A percentile compares a stretch with the other conserved stretches of the same genome.
Conservation (phyloP, 2,797 vertebrate species). For the Garrulus glandarius region DNA sequence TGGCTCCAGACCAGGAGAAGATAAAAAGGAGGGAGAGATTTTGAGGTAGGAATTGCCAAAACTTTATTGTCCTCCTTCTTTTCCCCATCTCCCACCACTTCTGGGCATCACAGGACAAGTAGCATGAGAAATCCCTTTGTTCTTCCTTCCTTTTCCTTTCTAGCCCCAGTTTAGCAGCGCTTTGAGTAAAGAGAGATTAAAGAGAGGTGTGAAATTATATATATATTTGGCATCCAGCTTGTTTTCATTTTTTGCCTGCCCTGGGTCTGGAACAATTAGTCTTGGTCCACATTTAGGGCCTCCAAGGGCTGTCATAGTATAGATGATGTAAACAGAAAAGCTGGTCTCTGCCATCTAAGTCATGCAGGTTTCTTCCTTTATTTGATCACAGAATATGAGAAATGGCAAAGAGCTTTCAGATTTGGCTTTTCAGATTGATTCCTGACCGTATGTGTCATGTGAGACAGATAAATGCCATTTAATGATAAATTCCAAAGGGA, state of each 20-base stretch:
- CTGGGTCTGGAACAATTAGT: background rate
- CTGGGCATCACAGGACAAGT: background rate
- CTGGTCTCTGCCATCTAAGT: background rate
- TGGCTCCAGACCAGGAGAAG: background rate
- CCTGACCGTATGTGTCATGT: background rate
- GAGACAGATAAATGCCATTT: background rate
- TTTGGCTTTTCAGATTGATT: constrained; percentile 18
- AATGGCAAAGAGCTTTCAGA: background rate
- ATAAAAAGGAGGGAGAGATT: background rate
- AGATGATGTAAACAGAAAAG: background rate
- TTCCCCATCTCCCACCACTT: background rate
- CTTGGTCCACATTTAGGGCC: background rate
- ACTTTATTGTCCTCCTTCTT: background rate
- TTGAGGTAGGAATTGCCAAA: background rate
- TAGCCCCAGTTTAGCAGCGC: background rate
- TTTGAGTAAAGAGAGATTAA: background rate
- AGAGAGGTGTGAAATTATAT: background rate
- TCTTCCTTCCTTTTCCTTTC: background rate
- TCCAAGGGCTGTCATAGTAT: background rate
- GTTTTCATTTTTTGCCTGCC: background rate
- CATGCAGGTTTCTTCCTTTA: background rate
- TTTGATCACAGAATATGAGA: constrained; percentile 9
- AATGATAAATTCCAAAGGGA: constrained; percentile 26
- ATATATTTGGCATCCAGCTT: background rate
- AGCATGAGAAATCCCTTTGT: background rate